Conservation (phyloP, 1,140 invertebrate genomes). For the Aphelenchoides fujianensis region DNA sequence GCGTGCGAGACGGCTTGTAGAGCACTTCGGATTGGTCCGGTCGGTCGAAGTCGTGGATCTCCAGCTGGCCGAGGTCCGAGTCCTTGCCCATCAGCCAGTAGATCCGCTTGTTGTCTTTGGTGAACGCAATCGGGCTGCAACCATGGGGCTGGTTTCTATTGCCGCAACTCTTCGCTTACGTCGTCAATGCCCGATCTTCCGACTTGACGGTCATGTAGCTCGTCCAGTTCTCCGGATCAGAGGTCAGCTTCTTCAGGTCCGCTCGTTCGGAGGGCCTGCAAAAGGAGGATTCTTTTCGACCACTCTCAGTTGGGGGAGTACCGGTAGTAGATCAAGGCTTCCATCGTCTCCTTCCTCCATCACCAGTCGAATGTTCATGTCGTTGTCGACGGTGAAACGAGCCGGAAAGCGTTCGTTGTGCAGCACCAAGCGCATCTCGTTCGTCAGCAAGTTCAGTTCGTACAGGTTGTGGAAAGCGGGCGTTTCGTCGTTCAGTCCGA, state of each 20-base stretch:
- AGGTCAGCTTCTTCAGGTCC: slow-evolving; percentile 45
- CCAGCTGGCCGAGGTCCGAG: slow-evolving; percentile 55
- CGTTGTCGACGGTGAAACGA: slow-evolving; percentile 53
- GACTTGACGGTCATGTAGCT: slow-evolving; percentile 52
- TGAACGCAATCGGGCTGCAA: slow-evolving; percentile 57
- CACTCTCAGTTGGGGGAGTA: too few species aligned
- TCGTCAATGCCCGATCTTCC: slow-evolving; percentile 57
- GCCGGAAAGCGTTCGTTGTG: slow-evolving; percentile 46
- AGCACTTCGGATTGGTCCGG: slow-evolving; percentile 58
- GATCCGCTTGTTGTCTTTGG: slow-evolving; percentile 52
- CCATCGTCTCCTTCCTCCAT: slow-evolving; percentile 55
- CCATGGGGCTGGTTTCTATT: too few species aligned
- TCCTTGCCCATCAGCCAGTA: slow-evolving; percentile 60
- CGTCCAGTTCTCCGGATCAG: slow-evolving; percentile 52
- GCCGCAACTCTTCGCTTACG: slow-evolving; percentile 31
- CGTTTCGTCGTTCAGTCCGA: slow-evolving; percentile 50
- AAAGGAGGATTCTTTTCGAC: too few species aligned
- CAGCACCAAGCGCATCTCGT: slow-evolving; percentile 48
- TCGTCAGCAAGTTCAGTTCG: slow-evolving; percentile 45
- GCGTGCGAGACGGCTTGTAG: slow-evolving; percentile 51
- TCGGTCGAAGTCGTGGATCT: slow-evolving; percentile 54
- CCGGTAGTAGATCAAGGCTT: background rate
- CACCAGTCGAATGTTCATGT: slow-evolving; percentile 56
- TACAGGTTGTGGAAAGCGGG: slow-evolving; percentile 49
- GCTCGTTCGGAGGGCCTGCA: slow-evolving; percentile 51